A percentile compares a stretch with the other conserved stretches of the same genome.
Conservation (phyloP, 2,888 invertebrate species). For the Anaspis maculata region DNA sequence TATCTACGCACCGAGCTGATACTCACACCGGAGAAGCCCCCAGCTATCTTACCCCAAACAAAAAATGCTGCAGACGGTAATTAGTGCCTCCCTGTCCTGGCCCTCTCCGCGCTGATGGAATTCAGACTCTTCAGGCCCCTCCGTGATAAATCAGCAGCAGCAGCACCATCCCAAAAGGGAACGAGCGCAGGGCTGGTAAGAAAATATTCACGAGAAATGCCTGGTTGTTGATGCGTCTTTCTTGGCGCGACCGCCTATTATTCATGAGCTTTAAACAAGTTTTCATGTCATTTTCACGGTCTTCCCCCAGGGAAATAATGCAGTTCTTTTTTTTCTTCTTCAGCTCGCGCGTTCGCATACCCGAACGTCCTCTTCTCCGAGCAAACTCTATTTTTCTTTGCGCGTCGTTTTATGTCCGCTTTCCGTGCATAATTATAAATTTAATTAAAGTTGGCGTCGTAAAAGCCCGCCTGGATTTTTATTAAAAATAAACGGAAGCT, state of each 20-base stretch:
- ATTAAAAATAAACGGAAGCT: too few species aligned
- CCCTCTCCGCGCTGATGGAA: too few species aligned
- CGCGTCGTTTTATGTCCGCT: conserved; percentile 17
- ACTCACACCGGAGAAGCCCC: background rate
- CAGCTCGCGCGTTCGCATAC: too few species aligned
- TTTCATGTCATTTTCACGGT: conserved; percentile 30
- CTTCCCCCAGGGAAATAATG: conserved; percentile 20
- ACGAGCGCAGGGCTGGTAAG: too few species aligned
- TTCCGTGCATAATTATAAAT: conserved; percentile 24
- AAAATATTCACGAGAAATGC: too few species aligned
- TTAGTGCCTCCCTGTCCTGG: too few species aligned
- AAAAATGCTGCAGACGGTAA: too few species aligned
- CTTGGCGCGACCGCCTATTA: conserved; percentile 20
- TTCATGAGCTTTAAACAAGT: conserved; percentile 32
- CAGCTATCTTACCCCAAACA: too few species aligned
- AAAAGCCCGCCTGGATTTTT: conserved; percentile 15
- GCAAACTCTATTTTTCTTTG: conserved; percentile 11
- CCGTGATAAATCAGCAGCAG: too few species aligned
- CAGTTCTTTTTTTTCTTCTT: conserved; percentile 13
- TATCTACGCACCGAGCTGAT: background rate
- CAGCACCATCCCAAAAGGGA: too few species aligned
- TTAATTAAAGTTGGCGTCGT: conserved; percentile 23
- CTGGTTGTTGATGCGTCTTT: conserved; percentile 6
- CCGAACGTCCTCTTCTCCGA: too few species aligned
- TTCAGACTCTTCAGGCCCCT: background rate